Base-by-base conservation (phyloP, 1,140 invertebrate genomes). In the Drosophila kurseongensis region DNA sequence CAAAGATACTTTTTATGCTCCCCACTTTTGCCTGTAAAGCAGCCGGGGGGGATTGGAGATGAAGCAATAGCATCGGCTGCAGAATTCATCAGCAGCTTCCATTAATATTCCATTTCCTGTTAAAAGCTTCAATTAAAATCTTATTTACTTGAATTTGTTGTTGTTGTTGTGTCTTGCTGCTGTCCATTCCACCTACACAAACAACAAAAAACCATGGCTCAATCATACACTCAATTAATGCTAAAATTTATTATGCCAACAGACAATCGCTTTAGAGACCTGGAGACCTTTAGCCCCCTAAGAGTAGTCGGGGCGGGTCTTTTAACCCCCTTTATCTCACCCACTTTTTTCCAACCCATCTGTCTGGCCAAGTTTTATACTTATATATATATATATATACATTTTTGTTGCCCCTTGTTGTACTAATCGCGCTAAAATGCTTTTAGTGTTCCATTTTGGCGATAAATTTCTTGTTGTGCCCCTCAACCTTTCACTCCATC, bases 91-190 rank as follows among this genome's bases (percentile, higher is more conserved):
- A 74, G 55, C 58, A 69, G 50, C 35, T 68, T 73, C 73, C 75
- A 81, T 81, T 81, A 81, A 81, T 81, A 81, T 81, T 81, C 73
- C 78, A 81, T 81, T 81, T 81, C 78, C 78, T 77, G 78, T 78
- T 81, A 81, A 81, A 81, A 81, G 78, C 67, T 81, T 81, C 61
- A 81, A 81, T 81, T 81, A 81, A 81, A 80, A 80, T 76, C 78
- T 80, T 80, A 80, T 80, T 80, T 80, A 75, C 71, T 52, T 69
- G 62, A 62, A 32, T 29, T 58, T 59, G 14, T 18, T 61, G 57
- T 27, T 35, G 56, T 58, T 48, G 29, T 38, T 55, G 9, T 40
- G n/a, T 36, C 29, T 32, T 32, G 29, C 29, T n/a, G 23, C 14
- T 51, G 14, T 9, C 10, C 36, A 40, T 54, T 52, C 40, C n/a